Base-by-base conservation (phyloP, 2,797 vertebrate species). In the Urosaurus nigricauda region DNA sequence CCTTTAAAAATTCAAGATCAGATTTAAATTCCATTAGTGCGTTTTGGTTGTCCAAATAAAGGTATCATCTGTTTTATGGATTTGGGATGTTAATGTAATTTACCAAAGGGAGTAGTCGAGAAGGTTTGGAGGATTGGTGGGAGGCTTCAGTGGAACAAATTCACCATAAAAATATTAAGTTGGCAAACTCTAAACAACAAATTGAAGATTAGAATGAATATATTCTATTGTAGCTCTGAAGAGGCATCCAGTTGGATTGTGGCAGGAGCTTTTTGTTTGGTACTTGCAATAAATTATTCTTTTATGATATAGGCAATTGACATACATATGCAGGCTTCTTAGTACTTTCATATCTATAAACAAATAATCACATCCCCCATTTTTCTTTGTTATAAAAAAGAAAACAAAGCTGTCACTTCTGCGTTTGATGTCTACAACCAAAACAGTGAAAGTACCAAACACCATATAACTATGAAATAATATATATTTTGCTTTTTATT, bases 301-400 rank as follows among this genome's bases (percentile, higher is more conserved):
- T 96, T 94, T 95, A 92, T 95, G 94, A 94, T 96, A 91, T 81
- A 92, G 86, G 91, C 90, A 94, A 92, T 94, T 94, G 91, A 96
- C 94, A 93, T 92, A 92, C 53, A 77, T 93, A 93, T 84, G 93
- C 87, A 93, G 75, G 89, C 90, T 93, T 92, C 91, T 96, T 93
- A 94, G 95, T 94, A 92, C 91, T 94, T 90, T 82, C 68, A 95
- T 93, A 94, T 93, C 79, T 81, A 95, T 93, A 96, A 96, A 95
- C 94, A 96, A 95, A 96, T 96, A 94, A 94, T 95, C 95, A 89
- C 87, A 91, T 87, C 94, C 84, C n/a, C 91, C 95, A n/a, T 43
- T 75, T 94, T 94, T 94, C 93, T 93, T 95, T 94, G 63, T 83
- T 93, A 94, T 89, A 51, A n/a, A 47, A 14, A 21, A 29, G 3